Conservation (phyloP, 2,888 invertebrate genomes). For the Urechis unicinctus region DNA sequence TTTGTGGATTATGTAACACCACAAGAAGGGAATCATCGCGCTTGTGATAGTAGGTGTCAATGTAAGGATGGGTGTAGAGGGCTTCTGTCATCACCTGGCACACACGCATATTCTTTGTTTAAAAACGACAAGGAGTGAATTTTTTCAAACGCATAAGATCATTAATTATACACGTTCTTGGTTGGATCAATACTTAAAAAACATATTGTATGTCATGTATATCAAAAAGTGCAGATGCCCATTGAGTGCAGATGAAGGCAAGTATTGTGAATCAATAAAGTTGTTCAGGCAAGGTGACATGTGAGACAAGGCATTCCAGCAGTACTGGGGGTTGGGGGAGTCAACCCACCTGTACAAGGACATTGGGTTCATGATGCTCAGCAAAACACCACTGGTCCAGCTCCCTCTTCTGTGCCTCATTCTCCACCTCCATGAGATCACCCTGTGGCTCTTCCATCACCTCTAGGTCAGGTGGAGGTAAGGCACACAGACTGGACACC, state of each 20-base stretch:
- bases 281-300: too few relatives aligned
- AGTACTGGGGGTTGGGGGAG: too few relatives aligned
- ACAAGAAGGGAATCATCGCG: conserved; percentile 44
- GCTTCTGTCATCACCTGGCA: conserved; percentile 44
- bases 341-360: conserved; percentile 46
- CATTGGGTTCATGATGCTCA: conserved; percentile 43
- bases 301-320: too few relatives aligned
- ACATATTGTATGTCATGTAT: neutral
- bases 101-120: too few relatives aligned
- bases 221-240: too few relatives aligned
- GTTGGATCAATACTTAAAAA: neutral
- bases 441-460: conserved; percentile 15
- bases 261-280: too few relatives aligned
- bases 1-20: conserved; percentile 42
- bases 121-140: too few relatives aligned
- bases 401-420: conserved; percentile 37
- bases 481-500: too few relatives aligned
- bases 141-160: too few relatives aligned
- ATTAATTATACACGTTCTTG: neutral
- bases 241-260: too few relatives aligned
- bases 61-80: conserved; percentile 35
- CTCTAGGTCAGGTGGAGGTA: conserved; percentile 6
- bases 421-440: conserved; percentile 35
- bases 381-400: conserved; percentile 50
- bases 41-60: conserved; percentile 46